Evolutionary conservation across 1,140 invertebrate genomes (phyloP), one percentile per base, ranked within the genome.

Genomic region (Drosophila santomea): DNA sequence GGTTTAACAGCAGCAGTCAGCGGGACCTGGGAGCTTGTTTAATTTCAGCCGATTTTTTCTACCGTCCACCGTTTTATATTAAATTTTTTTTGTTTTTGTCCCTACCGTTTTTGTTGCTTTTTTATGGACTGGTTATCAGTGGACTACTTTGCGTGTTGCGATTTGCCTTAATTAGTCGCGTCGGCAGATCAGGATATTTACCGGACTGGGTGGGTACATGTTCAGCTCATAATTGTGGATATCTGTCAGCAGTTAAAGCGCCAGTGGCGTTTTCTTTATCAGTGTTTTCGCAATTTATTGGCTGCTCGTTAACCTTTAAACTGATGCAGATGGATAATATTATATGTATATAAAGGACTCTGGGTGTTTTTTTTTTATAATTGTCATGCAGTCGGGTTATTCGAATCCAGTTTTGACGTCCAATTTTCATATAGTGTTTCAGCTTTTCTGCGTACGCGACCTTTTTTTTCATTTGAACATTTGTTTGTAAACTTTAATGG

Each of bases 121-220:
- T 88, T 85, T 84, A 80, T 83, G 75, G 83, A 83, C 82, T 82
- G 83, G 51, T 74, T 79, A 67, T 86, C 74, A 71, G 57, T 32
- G 55, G 71, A 68, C 75, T 84, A 66, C 76, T 76, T 80, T 78
- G 76, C 80, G 74, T 75, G 82, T 81, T 84, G 73, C 79, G 84
- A 89, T 89, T 88, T 80, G 77, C 73, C 77, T 80, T 89, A 89
- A 89, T 89, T 84, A 90, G 80, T 89, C 56, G 66, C 43, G 60
- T 63, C 60, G 50, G 51, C 66, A 78, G 54, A 63, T 60, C 80
- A 59, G 74, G 56, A 77, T 68, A 72, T 77, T 60, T 72, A 69
- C 32, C 38, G 36, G 44, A 54, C 35, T 32, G 58, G 67, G 69
- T 71, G 57, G 45, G 35, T 50, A 57, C 60, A 55, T 15, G 71